Percentiles rank a stretch among this genome's conserved stretches.
Evolutionary conservation across 2,113 vertebrate genomes (phyloP).

Genomic region (Callocephalon fimbriatum): DNA sequence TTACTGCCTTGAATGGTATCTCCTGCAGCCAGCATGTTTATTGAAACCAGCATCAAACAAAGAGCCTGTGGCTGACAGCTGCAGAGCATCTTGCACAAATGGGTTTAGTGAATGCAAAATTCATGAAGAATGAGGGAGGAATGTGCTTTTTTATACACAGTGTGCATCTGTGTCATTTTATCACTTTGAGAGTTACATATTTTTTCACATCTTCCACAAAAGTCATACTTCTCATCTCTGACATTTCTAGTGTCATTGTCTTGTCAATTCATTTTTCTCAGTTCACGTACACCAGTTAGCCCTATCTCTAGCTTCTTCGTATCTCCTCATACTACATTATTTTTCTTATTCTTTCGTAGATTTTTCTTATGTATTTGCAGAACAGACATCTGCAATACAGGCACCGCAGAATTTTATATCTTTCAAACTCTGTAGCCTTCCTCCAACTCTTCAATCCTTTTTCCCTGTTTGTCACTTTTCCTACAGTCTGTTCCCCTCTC

Average conservation of each 20-base stretch:
- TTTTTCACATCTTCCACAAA: not conserved
- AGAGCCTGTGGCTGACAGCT: not conserved
- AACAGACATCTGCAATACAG: not conserved
- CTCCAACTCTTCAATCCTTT: not conserved
- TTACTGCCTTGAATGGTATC: constrained; percentile 8
- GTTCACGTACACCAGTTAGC: not conserved
- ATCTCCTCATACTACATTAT: not conserved
- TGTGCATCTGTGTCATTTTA: constrained; percentile 19
- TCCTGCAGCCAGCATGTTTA: not conserved
- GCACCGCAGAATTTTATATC: not conserved
- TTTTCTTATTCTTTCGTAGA: not conserved
- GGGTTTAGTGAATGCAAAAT: not conserved
- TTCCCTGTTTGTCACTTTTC: not conserved
- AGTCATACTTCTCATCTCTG: not conserved
- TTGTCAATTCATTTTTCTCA: constrained; percentile 50
- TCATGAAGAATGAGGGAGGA: not conserved
- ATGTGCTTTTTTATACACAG: not conserved
- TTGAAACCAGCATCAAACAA: not conserved
- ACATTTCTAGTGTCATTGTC: not conserved
- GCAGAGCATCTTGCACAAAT: not conserved
- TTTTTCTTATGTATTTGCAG: not conserved
- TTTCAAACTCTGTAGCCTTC: not conserved
- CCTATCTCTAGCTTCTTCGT: not conserved
- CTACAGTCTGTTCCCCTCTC: not conserved
- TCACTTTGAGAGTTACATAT: not conserved